Evolutionary conservation across 2,113 vertebrate genomes (phyloP), one percentile per base, ranked within the genome.

Genomic region (Actinemys pallida): DNA sequence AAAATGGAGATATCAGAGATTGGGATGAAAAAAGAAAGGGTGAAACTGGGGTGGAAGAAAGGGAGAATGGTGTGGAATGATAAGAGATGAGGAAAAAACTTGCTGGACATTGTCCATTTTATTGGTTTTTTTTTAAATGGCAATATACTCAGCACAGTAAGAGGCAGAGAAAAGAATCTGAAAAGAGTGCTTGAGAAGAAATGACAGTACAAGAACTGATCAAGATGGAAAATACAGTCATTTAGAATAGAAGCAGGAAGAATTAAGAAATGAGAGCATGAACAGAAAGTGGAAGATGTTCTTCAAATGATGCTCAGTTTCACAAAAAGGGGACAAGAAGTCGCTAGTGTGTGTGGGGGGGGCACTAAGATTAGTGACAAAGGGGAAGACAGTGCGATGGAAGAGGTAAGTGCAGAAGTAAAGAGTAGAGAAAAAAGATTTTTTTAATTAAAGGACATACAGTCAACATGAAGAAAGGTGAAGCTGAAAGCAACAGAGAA

Each of bases 381-480:
- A 65, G 31, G 62, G 72, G 93, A 96, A 95, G 17, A 95, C 52
- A 97, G 94, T 91, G 93, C 62, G 72, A 83, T 45, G 56, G 83
- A 86, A 95, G 90, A 92, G 90, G 95, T 90, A 97, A 96, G 83
- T 92, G 89, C 72, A 91, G 80, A 16, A 78, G 52, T 49, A 96
- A 86, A 95, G 96, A 57, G 83, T 92, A 96, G 81, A 86, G 96
- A 96, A 93, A 95, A 81, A 50, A 94, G 87, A 56, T 9, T 22
- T 56, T n/a, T 6, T 84, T 90, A 86, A 92, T 82, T 53, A 96
- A 90, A 96, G 96, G 96, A 90, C 92, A 92, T 88, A 87, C 94
- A 97, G 97, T 96, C 93, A 96, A 93, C 96, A 96, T 83, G 90
- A 88, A 92, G 88, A 91, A 96, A 97, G 96, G 95, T 96, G 95